These are phyloP conservation scores for Cheirogaleus medius DNA, from an alignment of 2,113 vertebrate species.

Conservation along the genomic window DNA sequence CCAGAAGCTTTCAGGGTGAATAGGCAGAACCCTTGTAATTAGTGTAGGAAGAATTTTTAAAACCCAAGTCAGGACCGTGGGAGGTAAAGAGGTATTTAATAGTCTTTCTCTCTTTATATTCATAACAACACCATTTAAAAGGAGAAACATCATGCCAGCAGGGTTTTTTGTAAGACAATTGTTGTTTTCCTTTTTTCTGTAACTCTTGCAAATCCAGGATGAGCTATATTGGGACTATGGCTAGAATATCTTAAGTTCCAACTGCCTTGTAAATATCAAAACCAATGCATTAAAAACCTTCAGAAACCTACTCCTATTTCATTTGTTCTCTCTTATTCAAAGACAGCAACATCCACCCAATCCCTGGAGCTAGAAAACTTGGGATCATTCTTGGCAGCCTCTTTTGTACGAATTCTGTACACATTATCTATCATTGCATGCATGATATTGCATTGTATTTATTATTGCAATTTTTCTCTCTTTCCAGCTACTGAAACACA, in stretches of 20 bases:
- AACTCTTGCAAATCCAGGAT: slow-evolving; percentile 22
- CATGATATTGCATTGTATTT: not conserved
- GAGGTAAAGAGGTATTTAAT: slow-evolving; percentile 79
- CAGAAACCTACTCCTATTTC: not conserved
- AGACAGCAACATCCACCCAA: not conserved
- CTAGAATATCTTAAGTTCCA: not conserved
- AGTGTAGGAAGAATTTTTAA: slow-evolving; percentile 73
- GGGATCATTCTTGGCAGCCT: not conserved
- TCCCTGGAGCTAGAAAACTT: not conserved
- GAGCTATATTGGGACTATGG: not conserved
- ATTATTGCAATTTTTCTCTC: not conserved
- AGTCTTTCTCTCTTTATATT: slow-evolving; percentile 60
- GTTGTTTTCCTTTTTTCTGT: not conserved
- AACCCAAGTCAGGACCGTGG: slow-evolving; percentile 58
- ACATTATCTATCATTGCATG: not conserved
- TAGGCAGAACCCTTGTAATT: slow-evolving; percentile 68
- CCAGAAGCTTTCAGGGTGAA: slow-evolving; percentile 74
- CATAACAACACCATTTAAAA: slow-evolving; percentile 70
- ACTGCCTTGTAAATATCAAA: not conserved
- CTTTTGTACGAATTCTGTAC: not conserved
- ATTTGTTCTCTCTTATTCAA: not conserved
- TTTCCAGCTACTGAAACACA: not conserved
- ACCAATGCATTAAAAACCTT: not conserved
- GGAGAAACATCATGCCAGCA: not conserved
- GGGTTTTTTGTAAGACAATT: not conserved